Conservation (phyloP, 2,797 vertebrate genomes). For the Anniella stebbinsi region DNA sequence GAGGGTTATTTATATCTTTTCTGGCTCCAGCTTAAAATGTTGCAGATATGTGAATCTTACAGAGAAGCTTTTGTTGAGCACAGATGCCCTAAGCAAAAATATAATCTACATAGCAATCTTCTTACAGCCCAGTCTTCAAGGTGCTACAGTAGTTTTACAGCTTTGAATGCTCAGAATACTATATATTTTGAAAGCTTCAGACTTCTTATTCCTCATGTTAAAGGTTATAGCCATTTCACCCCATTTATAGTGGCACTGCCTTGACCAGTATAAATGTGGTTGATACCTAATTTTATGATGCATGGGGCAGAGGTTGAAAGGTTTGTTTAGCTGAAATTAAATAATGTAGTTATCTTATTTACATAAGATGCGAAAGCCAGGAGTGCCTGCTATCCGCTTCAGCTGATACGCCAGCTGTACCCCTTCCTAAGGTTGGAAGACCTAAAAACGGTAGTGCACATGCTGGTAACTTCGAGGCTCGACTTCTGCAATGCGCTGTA, state of each 20-base stretch:
- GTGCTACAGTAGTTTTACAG: background rate
- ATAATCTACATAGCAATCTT: background rate
- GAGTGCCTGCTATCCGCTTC: too few species aligned
- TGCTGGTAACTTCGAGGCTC: too few species aligned
- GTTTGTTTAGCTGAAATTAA: constrained; percentile 15
- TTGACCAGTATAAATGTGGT: background rate
- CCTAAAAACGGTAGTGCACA: too few species aligned
- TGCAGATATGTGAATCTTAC: background rate
- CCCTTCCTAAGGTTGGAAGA: too few species aligned
- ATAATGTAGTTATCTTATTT: background rate
- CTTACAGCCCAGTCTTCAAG: background rate
- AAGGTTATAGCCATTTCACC: background rate
- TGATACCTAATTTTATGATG: constrained; percentile 9
- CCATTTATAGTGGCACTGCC: background rate
- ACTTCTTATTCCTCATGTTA: background rate
- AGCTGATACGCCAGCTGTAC: too few species aligned
- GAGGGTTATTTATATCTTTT: background rate
- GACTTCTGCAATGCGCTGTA: too few species aligned
- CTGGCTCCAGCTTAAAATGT: background rate
- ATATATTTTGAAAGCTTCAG: background rate
- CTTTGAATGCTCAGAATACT: background rate
- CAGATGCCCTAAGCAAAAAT: background rate
- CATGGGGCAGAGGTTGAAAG: background rate
- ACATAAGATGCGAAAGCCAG: too few species aligned
- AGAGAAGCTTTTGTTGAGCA: background rate